Percentiles rank a stretch among this genome's conserved stretches.
Conservation (phyloP, 2,113 vertebrate genomes). For the Pycnonotus jocosus region DNA sequence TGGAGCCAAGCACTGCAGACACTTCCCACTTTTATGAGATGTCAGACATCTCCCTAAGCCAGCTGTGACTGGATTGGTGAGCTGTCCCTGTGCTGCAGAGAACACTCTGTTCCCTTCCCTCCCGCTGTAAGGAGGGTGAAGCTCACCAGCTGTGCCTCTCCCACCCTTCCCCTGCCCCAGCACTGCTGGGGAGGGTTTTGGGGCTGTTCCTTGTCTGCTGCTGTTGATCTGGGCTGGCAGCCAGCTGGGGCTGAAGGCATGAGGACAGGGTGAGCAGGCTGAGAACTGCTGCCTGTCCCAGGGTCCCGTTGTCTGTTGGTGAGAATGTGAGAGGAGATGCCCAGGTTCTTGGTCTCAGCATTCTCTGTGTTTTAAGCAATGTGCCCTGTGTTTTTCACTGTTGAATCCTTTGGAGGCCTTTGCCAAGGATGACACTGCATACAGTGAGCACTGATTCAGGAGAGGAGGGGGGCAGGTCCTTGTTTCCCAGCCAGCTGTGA, state of each 20-base stretch:
- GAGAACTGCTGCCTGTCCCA: not conserved
- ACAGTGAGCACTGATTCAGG: fast-evolving
- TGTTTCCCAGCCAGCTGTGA: fast-evolving
- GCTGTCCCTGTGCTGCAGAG: not conserved
- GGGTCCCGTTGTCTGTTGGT: not conserved
- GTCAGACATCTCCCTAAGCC: conserved; percentile 6
- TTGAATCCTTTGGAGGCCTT: not conserved
- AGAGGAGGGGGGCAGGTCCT: not conserved
- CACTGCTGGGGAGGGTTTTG: not conserved
- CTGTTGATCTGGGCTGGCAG: not conserved
- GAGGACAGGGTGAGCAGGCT: not conserved
- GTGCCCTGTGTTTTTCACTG: not conserved
- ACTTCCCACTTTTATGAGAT: conserved; percentile 19
- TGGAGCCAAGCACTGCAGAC: not conserved
- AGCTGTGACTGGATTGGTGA: not conserved
- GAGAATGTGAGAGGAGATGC: not conserved
- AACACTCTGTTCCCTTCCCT: not conserved
- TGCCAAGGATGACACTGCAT: not conserved
- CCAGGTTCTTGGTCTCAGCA: not conserved
- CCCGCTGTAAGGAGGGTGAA: not conserved
- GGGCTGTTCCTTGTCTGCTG: not conserved
- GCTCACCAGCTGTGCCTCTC: not conserved
- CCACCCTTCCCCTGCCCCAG: not conserved
- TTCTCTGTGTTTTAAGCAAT: not conserved
- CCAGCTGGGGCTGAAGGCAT: not conserved